Conservation (phyloP, 2,113 vertebrate species). For the Calypte anna region DNA sequence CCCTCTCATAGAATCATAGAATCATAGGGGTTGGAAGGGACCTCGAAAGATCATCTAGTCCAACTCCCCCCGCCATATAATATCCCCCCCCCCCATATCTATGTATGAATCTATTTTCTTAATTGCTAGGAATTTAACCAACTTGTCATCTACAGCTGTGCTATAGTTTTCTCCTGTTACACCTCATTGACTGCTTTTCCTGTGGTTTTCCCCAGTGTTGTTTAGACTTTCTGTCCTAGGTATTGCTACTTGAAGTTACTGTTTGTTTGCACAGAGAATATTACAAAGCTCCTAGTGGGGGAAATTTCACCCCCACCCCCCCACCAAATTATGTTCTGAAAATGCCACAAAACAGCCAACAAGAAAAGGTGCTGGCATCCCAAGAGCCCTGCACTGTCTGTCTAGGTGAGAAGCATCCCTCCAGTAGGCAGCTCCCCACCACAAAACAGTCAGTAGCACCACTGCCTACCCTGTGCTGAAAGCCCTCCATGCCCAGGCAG, state of each 20-base stretch:
- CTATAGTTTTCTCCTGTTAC: background rate
- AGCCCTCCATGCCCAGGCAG: background rate
- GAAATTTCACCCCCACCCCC: background rate
- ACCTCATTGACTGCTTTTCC: background rate
- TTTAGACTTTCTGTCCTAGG: background rate
- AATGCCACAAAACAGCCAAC: background rate
- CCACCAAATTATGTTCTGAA: background rate
- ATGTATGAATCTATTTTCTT: background rate
- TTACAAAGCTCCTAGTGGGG: background rate
- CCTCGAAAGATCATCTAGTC: too few relatives aligned
- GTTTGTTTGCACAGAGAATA: background rate
- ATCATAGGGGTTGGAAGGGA: too few relatives aligned
- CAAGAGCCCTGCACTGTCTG: accelerated
- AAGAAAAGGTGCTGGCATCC: background rate
- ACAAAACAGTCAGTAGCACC: background rate
- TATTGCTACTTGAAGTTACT: background rate
- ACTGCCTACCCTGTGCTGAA: background rate
- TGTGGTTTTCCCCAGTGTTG: background rate
- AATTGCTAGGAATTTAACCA: background rate
- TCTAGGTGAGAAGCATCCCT: background rate
- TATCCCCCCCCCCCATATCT: background rate
- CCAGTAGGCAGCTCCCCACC: background rate
- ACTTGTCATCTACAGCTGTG: background rate
- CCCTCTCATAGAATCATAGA: too few relatives aligned
- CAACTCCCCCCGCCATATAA: too few relatives aligned